Percentiles rank a stretch among this genome's conserved stretches.
Conservation (phyloP, 2,797 vertebrate genomes). For the Hylomyscus alleni region DNA sequence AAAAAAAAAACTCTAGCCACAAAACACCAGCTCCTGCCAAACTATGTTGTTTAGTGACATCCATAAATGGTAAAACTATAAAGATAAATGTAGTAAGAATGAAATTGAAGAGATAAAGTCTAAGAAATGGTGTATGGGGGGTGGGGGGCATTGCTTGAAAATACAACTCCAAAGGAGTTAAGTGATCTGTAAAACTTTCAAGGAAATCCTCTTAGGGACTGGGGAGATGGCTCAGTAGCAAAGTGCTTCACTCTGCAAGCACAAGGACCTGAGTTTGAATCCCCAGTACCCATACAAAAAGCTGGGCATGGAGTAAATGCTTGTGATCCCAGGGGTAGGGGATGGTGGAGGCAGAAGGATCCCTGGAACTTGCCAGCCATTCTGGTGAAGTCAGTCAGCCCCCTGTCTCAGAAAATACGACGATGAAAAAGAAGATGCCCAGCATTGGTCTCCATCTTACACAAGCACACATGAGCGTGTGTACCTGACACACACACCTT, state of each 20-base stretch:
- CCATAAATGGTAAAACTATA: not conserved
- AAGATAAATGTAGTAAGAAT: not conserved
- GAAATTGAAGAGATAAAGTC: not conserved
- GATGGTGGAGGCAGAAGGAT: not conserved
- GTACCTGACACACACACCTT: not conserved
- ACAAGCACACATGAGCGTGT: not conserved
- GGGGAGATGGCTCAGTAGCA: not conserved
- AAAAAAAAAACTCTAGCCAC: too few species aligned
- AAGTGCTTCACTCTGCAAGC: not conserved
- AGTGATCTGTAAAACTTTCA: not conserved
- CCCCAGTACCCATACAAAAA: not conserved
- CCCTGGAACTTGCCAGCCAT: not conserved
- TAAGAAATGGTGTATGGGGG: not conserved
- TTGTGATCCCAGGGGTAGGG: not conserved
- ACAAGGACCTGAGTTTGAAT: not conserved
- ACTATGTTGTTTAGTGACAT: not conserved
- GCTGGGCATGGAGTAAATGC: not conserved
- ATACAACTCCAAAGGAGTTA: not conserved
- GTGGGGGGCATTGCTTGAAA: fast-evolving
- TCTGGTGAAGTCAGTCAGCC: not conserved
- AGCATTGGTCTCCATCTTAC: not conserved
- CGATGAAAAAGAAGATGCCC: not conserved
- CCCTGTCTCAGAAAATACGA: not conserved
- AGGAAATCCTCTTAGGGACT: not conserved
- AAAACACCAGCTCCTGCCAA: not conserved